Conservation (phyloP, 2,888 invertebrate species). For the Leucophora obtusa region DNA sequence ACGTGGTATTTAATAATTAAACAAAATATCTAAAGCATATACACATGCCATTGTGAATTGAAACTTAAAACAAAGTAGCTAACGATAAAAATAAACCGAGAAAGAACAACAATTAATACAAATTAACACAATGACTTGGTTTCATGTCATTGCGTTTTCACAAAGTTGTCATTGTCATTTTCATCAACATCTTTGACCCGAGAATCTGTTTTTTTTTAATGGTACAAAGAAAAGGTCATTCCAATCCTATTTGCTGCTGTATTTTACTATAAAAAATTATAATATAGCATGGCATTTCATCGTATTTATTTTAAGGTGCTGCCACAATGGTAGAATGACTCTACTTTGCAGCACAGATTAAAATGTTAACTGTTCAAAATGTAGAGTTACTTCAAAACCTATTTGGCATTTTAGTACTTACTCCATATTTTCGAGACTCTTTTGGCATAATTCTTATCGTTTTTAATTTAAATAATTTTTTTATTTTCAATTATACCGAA, state of each 20-base stretch:
- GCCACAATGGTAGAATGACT: too few relatives aligned
- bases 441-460: too few relatives aligned
- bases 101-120: conserved; percentile 69
- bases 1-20: conserved; percentile 50
- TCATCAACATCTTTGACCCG: neutral
- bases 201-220: neutral
- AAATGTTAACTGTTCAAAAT: too few relatives aligned
- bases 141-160: conserved; percentile 56
- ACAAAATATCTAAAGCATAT: conserved; percentile 30
- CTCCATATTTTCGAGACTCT: too few relatives aligned
- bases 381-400: too few relatives aligned
- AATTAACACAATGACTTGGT: conserved; percentile 67
- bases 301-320: too few relatives aligned
- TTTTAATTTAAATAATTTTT: too few relatives aligned
- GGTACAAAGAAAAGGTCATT: neutral
- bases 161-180: conserved; percentile 1
- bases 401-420: too few relatives aligned
- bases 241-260: neutral
- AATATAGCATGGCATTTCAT: too few relatives aligned
- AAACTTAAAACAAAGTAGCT: neutral
- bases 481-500: too few relatives aligned
- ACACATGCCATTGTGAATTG: neutral
- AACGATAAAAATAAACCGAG: conserved; percentile 27
- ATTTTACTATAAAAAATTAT: too few relatives aligned
- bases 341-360: too few relatives aligned